Evolutionary conservation across 1,140 invertebrate genomes (phyloP).

Genomic region (Vanessa atalanta): DNA sequence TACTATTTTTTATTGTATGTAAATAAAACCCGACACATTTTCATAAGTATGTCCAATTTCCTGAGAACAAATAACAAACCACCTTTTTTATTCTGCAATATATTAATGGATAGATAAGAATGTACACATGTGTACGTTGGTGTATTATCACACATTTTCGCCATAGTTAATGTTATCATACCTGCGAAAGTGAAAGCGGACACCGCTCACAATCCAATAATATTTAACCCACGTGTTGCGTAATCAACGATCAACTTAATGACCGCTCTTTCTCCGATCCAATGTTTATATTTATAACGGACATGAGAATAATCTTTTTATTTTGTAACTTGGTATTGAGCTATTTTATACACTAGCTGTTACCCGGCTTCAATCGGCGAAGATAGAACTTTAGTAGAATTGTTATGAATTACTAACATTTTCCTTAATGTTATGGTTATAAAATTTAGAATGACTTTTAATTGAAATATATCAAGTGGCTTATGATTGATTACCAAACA

Average conservation of each 20-base stretch:
- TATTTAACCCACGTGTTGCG: slow-evolving; percentile 65
- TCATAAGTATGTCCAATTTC: too few relatives aligned
- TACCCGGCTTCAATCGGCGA: too few relatives aligned
- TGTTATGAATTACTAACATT: too few relatives aligned
- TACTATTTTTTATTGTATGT: too few relatives aligned
- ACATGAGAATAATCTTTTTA: neutral
- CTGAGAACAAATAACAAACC: too few relatives aligned
- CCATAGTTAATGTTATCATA: slow-evolving; percentile 51
- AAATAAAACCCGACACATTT: too few relatives aligned
- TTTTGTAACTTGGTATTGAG: neutral
- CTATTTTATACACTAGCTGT: neutral
- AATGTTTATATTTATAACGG: slow-evolving; percentile 24
- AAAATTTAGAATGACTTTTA: too few relatives aligned
- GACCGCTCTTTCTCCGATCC: slow-evolving; percentile 34
- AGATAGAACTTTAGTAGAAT: too few relatives aligned
- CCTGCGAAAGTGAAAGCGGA: slow-evolving; percentile 69
- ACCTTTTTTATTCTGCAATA: too few relatives aligned
- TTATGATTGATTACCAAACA: too few relatives aligned
- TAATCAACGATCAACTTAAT: slow-evolving; percentile 55
- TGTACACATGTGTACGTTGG: neutral
- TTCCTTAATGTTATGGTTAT: too few relatives aligned
- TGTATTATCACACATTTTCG: slow-evolving; percentile 28
- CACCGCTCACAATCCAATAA: slow-evolving; percentile 65
- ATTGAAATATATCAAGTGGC: too few relatives aligned
- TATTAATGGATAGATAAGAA: neutral